Evolutionary conservation across 2,888 invertebrate species (phyloP).

Genomic region (Epirrhoe alternata): DNA sequence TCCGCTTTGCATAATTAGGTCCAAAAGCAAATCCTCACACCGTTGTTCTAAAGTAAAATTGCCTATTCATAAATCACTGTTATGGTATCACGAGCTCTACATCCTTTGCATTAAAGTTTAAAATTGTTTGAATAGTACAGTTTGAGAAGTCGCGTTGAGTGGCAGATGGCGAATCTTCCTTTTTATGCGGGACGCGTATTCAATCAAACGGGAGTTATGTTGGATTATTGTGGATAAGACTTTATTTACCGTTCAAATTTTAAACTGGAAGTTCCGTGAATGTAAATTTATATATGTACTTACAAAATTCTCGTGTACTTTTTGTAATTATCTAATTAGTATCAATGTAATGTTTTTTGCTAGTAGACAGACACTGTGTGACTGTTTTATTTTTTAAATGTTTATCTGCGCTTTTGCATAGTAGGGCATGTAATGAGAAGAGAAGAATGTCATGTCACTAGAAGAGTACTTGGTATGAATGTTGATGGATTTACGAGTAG

Average conservation of each 20-base stretch:
- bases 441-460: too few species aligned
- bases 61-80: conserved; percentile 2
- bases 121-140: conserved; percentile 22
- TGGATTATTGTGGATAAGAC: conserved; percentile 55
- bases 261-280: neutral
- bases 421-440: too few species aligned
- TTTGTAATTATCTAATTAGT: too few species aligned
- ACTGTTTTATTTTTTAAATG: too few species aligned
- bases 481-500: too few species aligned
- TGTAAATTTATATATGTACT: neutral
- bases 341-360: too few species aligned
- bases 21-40: conserved; percentile 8
- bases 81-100: neutral
- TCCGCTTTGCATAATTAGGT: neutral
- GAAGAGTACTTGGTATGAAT: too few species aligned
- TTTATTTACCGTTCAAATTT: neutral
- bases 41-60: conserved; percentile 11
- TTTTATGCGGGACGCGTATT: conserved; percentile 77
- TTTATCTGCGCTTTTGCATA: too few species aligned
- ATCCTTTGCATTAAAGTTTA: neutral
- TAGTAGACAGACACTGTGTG: too few species aligned
- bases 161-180: conserved; percentile 79
- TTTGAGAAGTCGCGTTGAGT: conserved; percentile 47
- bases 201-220: conserved; percentile 66
- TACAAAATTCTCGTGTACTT: too few species aligned